Evolutionary conservation across 2,113 vertebrate species (phyloP).

Genomic region (Tonatia bakeri): DNA sequence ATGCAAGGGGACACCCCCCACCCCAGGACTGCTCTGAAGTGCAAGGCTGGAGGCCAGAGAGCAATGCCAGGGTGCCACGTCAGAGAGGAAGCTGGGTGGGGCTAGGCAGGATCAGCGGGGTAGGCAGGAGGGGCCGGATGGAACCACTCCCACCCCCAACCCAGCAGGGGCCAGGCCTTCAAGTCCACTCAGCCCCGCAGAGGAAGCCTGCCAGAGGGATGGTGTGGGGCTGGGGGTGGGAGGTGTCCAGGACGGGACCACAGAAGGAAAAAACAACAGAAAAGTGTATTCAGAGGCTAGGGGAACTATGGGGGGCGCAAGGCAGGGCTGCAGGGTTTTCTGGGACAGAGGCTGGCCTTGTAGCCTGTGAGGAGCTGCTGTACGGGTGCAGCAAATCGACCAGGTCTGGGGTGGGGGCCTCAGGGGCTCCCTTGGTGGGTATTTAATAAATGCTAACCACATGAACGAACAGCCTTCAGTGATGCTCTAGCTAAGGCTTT

Average conservation of each 20-base stretch:
- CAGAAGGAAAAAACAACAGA: neutral
- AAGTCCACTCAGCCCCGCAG: neutral
- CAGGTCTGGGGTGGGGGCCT: neutral
- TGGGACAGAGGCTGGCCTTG: neutral
- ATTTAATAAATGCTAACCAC: neutral
- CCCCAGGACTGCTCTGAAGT: neutral
- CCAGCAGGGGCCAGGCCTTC: neutral
- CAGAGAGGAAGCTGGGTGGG: slow-evolving; percentile 38
- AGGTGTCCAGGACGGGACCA: neutral
- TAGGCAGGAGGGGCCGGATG: neutral
- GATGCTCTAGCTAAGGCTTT: neutral
- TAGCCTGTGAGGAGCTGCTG: neutral
- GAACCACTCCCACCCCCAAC: neutral
- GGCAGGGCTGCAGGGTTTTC: neutral
- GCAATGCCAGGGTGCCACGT: slow-evolving; percentile 2
- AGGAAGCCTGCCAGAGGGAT: neutral
- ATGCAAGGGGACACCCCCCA: neutral
- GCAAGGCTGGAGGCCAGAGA: neutral
- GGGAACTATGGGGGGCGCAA: neutral
- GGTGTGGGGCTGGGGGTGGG: no score
- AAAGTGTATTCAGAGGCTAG: neutral
- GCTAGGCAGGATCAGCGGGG: neutral
- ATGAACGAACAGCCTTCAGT: neutral
- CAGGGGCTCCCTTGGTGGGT: neutral
- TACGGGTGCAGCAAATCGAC: neutral